Conservation (phyloP, 1,140 invertebrate genomes). For the Macrobrachium rosenbergii region DNA sequence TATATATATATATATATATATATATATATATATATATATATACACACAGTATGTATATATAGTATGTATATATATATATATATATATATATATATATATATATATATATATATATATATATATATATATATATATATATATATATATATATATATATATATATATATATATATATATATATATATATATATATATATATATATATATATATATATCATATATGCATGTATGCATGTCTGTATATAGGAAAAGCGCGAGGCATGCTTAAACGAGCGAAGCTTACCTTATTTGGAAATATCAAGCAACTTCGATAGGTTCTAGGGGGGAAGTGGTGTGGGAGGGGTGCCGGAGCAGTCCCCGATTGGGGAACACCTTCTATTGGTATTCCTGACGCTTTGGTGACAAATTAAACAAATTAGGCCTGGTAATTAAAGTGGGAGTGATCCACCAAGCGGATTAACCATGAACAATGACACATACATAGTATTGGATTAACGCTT, state of each 20-base stretch:
- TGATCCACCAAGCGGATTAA: no score
- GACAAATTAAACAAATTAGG: no score
- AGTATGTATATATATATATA: neutral
- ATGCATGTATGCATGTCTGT: no score
- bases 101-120: neutral
- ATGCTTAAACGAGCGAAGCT: no score
- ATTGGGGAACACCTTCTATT: neutral
- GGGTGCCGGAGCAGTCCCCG: neutral
- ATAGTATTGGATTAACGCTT: no score
- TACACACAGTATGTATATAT: no score
- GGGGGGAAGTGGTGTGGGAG: no score
- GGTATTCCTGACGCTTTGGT: no score
- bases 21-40: no score
- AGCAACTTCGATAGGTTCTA: neutral
- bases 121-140: neutral
- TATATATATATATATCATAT: neutral
- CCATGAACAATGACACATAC: no score
- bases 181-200: slow-evolving; percentile 9
- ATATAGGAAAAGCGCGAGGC: no score
- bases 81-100: slow-evolving; percentile 1
- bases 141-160: slow-evolving; percentile 6
- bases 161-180: slow-evolving; percentile 22
- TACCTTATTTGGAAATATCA: neutral
- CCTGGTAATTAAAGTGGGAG: no score
- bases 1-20: slow-evolving; percentile 8